Percentiles rank a stretch among this genome's conserved stretches.
Evolutionary conservation across 2,888 invertebrate species (phyloP).

Genomic region (Neoaliturus tenellus): DNA sequence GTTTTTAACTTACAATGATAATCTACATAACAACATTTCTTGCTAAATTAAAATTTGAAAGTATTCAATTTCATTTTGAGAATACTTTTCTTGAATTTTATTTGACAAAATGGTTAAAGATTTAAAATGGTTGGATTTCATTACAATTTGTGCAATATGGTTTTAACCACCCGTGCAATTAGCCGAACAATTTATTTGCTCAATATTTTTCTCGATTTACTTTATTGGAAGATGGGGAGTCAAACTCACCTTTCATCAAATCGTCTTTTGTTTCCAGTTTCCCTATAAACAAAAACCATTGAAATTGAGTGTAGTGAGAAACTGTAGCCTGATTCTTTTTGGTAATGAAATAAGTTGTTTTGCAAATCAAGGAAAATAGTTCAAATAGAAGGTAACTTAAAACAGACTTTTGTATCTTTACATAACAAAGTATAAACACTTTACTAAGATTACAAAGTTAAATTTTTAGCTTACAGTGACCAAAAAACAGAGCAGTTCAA

Average conservation of each 20-base stretch:
- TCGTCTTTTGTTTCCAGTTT: slow-evolving; percentile 30
- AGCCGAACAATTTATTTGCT: too few species aligned
- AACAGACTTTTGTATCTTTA: too few species aligned
- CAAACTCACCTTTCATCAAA: slow-evolving; percentile 4
- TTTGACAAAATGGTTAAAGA: not conserved
- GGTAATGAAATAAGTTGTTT: too few species aligned
- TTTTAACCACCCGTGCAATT: not conserved
- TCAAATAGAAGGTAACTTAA: too few species aligned
- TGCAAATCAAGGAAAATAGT: too few species aligned
- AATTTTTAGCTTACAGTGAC: too few species aligned
- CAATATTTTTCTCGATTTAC: not conserved
- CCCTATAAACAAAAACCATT: slow-evolving; percentile 20
- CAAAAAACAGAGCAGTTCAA: not conserved
- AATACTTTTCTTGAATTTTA: not conserved
- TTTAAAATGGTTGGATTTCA: not conserved
- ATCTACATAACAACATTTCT: not conserved
- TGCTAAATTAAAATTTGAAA: not conserved
- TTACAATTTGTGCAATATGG: not conserved
- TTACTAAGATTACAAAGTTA: too few species aligned
- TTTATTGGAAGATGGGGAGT: not conserved
- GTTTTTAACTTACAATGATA: not conserved
- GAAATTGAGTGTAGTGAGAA: not conserved
- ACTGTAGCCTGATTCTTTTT: too few species aligned
- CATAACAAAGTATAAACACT: too few species aligned
- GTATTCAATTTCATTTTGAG: not conserved